phyloP scores from a whole-genome alignment of 2,113 vertebrate species.

The Sylvia atricapilla region DNA sequence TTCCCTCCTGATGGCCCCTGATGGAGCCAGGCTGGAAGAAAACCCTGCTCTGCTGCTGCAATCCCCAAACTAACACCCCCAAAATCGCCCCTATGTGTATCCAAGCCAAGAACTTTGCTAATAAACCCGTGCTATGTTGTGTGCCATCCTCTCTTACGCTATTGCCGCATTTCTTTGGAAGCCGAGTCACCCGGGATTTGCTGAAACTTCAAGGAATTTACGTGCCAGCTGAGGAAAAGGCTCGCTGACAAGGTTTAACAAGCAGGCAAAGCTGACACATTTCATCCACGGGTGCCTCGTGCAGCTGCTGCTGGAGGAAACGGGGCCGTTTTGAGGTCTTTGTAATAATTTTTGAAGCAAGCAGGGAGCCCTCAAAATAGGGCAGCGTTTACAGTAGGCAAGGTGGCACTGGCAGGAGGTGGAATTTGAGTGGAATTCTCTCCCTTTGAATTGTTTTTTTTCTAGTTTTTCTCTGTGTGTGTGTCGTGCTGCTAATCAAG shows the following conservation, averaged over 20 bases:
- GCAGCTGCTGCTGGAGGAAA: background rate
- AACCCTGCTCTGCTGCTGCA: background rate
- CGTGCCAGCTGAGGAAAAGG: background rate
- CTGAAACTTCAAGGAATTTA: conserved; percentile 19
- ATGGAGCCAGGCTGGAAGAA: background rate
- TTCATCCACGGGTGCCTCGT: background rate
- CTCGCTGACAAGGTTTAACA: background rate
- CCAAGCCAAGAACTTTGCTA: background rate
- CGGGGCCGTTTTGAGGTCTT: background rate
- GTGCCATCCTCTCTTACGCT: background rate
- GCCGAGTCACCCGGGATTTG: background rate
- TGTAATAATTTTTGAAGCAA: background rate
- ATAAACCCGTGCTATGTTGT: background rate
- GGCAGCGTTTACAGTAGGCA: background rate
- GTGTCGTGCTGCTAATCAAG: background rate
- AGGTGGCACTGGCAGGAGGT: background rate
- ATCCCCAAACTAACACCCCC: background rate
- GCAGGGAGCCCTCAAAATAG: background rate
- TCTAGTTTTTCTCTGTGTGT: background rate
- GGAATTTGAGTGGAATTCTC: background rate
- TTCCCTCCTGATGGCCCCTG: background rate
- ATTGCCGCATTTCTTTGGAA: background rate
- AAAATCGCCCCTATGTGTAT: background rate
- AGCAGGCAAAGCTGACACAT: background rate
- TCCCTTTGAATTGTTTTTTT: background rate